Evolutionary conservation across 2,797 vertebrate species (phyloP).

Genomic region (Pseudomugil gertrudae): DNA sequence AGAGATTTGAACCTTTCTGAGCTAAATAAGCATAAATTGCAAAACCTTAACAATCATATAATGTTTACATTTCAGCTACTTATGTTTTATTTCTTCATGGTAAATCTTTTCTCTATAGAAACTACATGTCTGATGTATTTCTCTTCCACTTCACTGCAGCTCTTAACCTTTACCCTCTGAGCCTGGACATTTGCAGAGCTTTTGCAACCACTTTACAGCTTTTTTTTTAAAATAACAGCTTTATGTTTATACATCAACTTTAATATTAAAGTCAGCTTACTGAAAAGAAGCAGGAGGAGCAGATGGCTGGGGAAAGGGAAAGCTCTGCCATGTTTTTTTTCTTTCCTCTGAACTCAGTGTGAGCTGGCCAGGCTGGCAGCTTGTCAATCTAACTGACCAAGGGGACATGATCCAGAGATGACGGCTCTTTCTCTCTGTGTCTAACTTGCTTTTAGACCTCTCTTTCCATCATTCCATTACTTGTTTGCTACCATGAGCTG

Average conservation of each 20-base stretch:
- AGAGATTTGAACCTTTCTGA: too few relatives aligned
- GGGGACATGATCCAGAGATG: conserved; percentile 62
- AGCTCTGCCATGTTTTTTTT: conserved; percentile 75
- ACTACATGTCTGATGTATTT: too few relatives aligned
- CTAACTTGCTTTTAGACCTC: conserved; percentile 21
- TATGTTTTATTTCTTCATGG: too few relatives aligned
- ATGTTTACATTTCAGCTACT: too few relatives aligned
- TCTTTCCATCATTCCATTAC: conserved; percentile 68
- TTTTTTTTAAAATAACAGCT: conserved; percentile 11
- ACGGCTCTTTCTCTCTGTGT: conserved; percentile 70
- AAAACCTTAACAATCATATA: too few relatives aligned
- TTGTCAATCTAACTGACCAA: conserved; percentile 75
- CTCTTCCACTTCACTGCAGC: conserved; percentile 1
- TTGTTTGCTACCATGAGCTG: conserved; percentile 80
- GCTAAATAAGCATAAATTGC: too few relatives aligned
- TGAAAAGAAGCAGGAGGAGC: conserved; percentile 33
- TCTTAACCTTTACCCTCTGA: background rate
- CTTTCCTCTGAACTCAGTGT: conserved; percentile 54
- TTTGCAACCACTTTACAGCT: conserved; percentile 4
- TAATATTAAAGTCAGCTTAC: conserved; percentile 7
- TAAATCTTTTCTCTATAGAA: too few relatives aligned
- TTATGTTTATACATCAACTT: conserved; percentile 27
- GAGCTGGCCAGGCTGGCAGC: conserved; percentile 66
- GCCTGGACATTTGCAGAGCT: background rate
- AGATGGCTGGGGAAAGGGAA: conserved; percentile 64